These are phyloP conservation scores for Morphnarchus princeps DNA, from an alignment of 2,113 vertebrate genomes.

Conservation along the genomic window DNA sequence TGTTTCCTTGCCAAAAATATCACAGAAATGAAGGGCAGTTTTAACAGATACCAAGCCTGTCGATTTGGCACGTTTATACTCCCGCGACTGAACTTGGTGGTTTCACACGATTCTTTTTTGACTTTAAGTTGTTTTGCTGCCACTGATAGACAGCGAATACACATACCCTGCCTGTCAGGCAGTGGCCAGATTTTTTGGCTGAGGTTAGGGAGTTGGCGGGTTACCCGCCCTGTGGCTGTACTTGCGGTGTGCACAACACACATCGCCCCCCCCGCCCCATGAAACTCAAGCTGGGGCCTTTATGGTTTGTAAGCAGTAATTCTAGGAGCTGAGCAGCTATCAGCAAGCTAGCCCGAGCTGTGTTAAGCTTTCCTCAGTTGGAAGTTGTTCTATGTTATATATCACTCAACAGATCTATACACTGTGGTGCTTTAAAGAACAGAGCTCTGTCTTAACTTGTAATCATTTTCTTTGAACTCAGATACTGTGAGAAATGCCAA, in stretches of 20 bases:
- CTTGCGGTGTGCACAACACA: slow-evolving; percentile 12
- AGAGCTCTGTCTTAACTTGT: slow-evolving; percentile 72
- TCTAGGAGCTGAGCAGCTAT: slow-evolving; percentile 66
- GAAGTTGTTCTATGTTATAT: slow-evolving; percentile 60
- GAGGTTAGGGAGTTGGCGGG: slow-evolving; percentile 22
- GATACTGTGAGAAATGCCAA: slow-evolving; percentile 75
- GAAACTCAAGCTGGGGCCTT: slow-evolving; percentile 63
- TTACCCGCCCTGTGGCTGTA: slow-evolving; percentile 25
- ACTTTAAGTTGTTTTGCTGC: not conserved
- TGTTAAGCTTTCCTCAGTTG: slow-evolving; percentile 65
- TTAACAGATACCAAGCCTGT: not conserved
- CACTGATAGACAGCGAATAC: not conserved
- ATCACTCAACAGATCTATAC: slow-evolving; percentile 71
- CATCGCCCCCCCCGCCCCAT: not conserved
- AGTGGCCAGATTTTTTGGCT: slow-evolving; percentile 48
- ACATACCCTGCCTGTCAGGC: not conserved
- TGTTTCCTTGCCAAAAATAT: slow-evolving; percentile 47
- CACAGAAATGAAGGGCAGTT: slow-evolving; percentile 26
- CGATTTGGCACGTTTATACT: not conserved
- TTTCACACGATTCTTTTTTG: slow-evolving; percentile 25
- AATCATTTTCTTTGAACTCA: slow-evolving; percentile 79
- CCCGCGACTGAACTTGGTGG: not conserved
- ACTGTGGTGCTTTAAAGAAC: slow-evolving; percentile 59
- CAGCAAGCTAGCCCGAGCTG: slow-evolving; percentile 47
- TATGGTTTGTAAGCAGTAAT: slow-evolving; percentile 68